Conservation (phyloP, 2,113 vertebrate genomes). For the Malurus melanocephalus region DNA sequence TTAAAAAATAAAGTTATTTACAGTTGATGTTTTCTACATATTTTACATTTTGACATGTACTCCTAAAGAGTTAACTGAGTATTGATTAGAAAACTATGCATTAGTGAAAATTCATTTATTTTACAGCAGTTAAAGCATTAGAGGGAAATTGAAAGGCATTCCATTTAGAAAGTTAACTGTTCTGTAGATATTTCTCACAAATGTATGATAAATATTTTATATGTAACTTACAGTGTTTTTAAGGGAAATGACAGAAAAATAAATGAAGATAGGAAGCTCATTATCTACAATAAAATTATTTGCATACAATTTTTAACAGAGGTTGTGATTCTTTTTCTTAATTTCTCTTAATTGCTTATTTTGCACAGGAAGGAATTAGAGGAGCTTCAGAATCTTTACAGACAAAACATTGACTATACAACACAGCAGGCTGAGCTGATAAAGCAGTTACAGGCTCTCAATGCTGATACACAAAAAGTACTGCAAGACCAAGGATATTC, state of each 20-base stretch:
- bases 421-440: conserved; percentile 86
- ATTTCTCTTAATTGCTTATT: conserved; percentile 53
- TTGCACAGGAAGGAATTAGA: conserved; percentile 79
- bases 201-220: conserved; percentile 52
- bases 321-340: conserved; percentile 2
- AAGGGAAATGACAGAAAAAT: conserved; percentile 38
- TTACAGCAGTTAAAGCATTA: conserved; percentile 40
- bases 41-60: neutral
- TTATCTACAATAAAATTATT: conserved; percentile 34
- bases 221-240: conserved; percentile 43
- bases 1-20: neutral
- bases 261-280: conserved; percentile 21
- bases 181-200: conserved; percentile 41
- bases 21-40: neutral
- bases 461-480: conserved; percentile 82
- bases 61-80: conserved; percentile 42
- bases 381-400: conserved; percentile 82
- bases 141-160: conserved; percentile 34
- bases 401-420: conserved; percentile 78
- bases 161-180: conserved; percentile 31
- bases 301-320: conserved; percentile 3
- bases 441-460: conserved; percentile 86
- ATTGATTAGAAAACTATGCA: conserved; percentile 39
- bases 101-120: conserved; percentile 31
- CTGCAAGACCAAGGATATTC: conserved; percentile 86